Percentiles rank a stretch among this genome's conserved stretches.
Conservation (phyloP, 2,888 invertebrate genomes). For the Syrista parreyssii region DNA sequence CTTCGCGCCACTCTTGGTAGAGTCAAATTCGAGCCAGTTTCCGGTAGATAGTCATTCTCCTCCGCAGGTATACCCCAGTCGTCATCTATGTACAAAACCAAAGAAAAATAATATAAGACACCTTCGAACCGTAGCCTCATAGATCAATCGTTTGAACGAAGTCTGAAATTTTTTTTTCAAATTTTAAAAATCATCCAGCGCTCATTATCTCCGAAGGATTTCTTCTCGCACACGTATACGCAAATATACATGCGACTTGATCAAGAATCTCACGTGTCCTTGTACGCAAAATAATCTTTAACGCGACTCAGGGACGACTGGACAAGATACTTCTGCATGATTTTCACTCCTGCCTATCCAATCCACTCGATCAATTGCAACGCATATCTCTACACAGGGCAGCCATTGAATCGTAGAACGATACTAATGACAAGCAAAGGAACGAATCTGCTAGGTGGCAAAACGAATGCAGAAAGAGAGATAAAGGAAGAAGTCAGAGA, state of each 20-base stretch:
- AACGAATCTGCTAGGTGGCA: background rate
- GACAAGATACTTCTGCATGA: background rate
- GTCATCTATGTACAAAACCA: slow-evolving; percentile 73
- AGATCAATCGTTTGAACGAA: background rate
- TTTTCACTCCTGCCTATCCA: background rate
- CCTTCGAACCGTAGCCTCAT: background rate
- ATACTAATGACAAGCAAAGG: background rate
- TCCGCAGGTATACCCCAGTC: slow-evolving; percentile 72
- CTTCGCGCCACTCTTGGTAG: slow-evolving; percentile 58
- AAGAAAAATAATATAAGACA: slow-evolving; percentile 27
- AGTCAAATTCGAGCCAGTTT: slow-evolving; percentile 48
- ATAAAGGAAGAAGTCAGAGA: slow-evolving; percentile 31
- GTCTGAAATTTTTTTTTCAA: background rate
- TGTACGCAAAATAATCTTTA: background rate
- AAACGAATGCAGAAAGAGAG: slow-evolving; percentile 32
- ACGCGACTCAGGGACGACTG: background rate
- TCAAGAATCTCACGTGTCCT: background rate
- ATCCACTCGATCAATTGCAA: background rate
- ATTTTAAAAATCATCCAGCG: background rate
- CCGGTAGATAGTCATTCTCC: slow-evolving; percentile 55
- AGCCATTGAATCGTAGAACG: background rate
- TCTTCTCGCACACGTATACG: background rate
- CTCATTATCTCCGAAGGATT: background rate
- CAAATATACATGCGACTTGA: background rate
- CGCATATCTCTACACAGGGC: background rate